Evolutionary conservation across 2,888 invertebrate genomes (phyloP), one percentile per base, ranked within the genome.

Genomic region (Heliconius hortense): DNA sequence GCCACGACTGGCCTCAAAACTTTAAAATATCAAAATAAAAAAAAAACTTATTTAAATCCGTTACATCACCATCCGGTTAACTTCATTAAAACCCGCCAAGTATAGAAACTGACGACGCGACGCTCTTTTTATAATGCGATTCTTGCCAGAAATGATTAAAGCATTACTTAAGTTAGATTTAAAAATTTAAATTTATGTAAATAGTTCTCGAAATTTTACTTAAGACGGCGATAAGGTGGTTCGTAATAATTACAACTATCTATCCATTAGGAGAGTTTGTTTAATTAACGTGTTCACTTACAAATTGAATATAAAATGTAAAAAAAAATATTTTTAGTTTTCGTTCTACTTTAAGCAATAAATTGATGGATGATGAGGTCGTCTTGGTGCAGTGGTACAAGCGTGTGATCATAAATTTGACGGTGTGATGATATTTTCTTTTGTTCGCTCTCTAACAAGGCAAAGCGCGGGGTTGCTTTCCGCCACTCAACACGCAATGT

Each of bases 1-100:
- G 5, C 18, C 15, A 18, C 15, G 5, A 4, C 15, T 18, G 0
- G 4, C 18, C 5, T 48, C 18, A 7, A 2, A 15, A 60, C 26
- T 5, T 60, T 4, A 5, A 26, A 28, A 28, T 60, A 60, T 28
- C 2, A 86, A 84, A 85, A 85, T 79, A 84, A 31, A n/a, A 83
- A 84, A 88, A 82, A 83, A 85, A 88, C 86, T 87, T 84, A 88
- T 90, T 90, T 88, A 85, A 91, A 89, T 90, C 88, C 85, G 86
- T 77, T 87, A 87, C 83, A 78, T 82, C 84, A 84, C 87, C 89
- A 88, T 89, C 90, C 90, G 90, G 80, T 86, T 87, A 89, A 88
- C 88, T 90, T 91, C 86, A 88, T 91, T 90, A 90, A 88, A 86
- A 87, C 86, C 88, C 87, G 88, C 88, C 87, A 86, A 86, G 86